Conservation (phyloP, 2,113 vertebrate species). For the Chinchilla lanigera region DNA sequence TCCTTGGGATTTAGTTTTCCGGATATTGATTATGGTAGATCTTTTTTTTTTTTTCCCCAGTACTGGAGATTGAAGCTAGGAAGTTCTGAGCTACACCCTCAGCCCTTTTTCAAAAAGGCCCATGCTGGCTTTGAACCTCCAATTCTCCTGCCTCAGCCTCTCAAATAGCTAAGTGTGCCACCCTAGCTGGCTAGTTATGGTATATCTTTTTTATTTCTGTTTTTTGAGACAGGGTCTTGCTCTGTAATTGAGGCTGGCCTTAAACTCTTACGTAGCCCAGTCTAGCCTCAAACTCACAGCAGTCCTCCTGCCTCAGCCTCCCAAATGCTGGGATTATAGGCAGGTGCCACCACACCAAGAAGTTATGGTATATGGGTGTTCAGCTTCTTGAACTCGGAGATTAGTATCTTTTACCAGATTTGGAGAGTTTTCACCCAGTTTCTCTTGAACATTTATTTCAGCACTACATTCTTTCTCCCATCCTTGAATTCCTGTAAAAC, state of each 20-base stretch:
- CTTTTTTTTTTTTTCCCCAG: too few relatives aligned
- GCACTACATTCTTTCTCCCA: background rate
- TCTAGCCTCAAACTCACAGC: background rate
- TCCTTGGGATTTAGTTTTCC: background rate
- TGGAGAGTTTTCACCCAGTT: background rate
- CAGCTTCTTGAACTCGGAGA: background rate
- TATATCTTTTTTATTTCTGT: too few relatives aligned
- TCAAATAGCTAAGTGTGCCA: too few relatives aligned
- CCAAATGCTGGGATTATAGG: background rate
- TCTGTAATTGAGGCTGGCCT: too few relatives aligned
- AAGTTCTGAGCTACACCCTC: background rate
- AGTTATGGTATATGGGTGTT: background rate
- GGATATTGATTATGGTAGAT: background rate
- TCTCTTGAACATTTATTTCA: background rate
- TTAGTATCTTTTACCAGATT: background rate
- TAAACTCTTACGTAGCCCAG: background rate
- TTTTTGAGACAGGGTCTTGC: background rate
- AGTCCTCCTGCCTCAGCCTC: background rate
- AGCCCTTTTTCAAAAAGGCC: background rate
- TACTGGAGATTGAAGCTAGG: background rate
- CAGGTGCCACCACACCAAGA: rapidly evolving
- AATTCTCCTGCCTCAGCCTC: too few relatives aligned
- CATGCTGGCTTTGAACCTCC: background rate
- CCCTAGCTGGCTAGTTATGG: too few relatives aligned
- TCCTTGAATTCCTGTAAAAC: background rate